A percentile compares a stretch with the other conserved stretches of the same genome.
phyloP scores from a whole-genome alignment of 2,113 vertebrate species.

The Aramus guarauna region DNA sequence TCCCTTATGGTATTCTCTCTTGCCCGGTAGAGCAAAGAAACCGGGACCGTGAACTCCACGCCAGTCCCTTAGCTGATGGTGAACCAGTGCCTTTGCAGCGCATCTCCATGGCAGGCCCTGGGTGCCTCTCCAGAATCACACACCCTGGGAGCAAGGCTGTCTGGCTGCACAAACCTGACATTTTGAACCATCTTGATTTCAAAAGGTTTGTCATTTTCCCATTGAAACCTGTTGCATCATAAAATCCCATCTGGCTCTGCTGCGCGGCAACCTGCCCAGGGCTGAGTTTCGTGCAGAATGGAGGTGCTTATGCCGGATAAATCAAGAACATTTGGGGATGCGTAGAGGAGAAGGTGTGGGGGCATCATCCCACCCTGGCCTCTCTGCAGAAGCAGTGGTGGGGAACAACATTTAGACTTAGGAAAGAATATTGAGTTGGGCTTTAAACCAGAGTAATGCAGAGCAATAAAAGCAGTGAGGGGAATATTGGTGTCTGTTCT shows the following conservation, averaged over 20 bases:
- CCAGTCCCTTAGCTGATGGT: neutral
- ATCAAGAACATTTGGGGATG: neutral
- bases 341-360: neutral
- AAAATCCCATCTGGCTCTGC: neutral
- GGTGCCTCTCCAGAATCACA: neutral
- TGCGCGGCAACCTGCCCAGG: accelerated
- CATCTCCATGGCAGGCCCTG: neutral
- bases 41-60: accelerated
- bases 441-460: neutral
- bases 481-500: neutral
- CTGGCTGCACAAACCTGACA: neutral
- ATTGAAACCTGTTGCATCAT: neutral
- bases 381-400: accelerated
- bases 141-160: neutral
- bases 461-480: neutral
- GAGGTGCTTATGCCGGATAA: neutral
- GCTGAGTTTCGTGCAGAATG: neutral
- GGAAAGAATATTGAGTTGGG: neutral
- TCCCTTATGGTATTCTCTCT: neutral
- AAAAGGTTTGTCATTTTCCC: neutral
- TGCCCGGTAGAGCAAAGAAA: neutral
- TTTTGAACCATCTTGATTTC: neutral
- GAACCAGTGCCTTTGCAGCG: neutral
- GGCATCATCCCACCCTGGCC: neutral
- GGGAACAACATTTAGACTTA: neutral